phyloP scores from a whole-genome alignment of 2,797 vertebrate species.

The Parauchenoglanis punctatus region DNA sequence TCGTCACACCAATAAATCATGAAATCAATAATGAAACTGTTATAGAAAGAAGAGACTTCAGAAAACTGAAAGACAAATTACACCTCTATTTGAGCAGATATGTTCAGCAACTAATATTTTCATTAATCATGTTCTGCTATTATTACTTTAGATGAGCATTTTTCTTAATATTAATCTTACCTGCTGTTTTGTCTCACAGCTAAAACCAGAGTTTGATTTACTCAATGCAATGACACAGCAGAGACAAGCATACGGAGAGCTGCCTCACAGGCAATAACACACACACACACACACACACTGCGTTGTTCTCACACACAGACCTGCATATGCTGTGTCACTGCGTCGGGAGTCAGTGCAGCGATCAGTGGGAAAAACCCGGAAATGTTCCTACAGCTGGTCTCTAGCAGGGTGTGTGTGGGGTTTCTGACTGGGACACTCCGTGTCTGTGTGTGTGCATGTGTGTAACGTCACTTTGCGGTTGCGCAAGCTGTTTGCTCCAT shows the following conservation, averaged over 20 bases:
- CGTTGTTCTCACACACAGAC: conserved; percentile 50
- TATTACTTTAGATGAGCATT: not conserved
- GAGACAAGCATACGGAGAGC: conserved; percentile 19
- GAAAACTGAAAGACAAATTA: not conserved
- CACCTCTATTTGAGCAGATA: not conserved
- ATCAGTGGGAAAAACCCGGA: conserved; percentile 19
- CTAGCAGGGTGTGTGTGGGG: conserved; percentile 39
- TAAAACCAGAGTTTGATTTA: conserved; percentile 4
- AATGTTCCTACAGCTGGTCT: conserved; percentile 2
- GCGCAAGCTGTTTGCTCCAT: conserved; percentile 73
- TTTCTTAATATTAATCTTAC: not conserved
- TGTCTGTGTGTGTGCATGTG: conserved; percentile 38
- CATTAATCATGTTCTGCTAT: not conserved
- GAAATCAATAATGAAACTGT: not conserved
- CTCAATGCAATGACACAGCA: conserved; percentile 9
- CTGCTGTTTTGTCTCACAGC: not conserved
- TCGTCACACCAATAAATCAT: not conserved
- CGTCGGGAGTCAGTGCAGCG: conserved; percentile 20
- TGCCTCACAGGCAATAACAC: conserved; percentile 34
- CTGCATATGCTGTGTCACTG: conserved; percentile 59
- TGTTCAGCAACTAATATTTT: not conserved
- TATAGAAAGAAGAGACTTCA: not conserved
- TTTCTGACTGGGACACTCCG: conserved; percentile 6
- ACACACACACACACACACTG: conserved; percentile 21
- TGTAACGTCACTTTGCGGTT: conserved; percentile 64